Base-by-base conservation (phyloP, 2,888 invertebrate genomes). In the Linyphia triangularis region DNA sequence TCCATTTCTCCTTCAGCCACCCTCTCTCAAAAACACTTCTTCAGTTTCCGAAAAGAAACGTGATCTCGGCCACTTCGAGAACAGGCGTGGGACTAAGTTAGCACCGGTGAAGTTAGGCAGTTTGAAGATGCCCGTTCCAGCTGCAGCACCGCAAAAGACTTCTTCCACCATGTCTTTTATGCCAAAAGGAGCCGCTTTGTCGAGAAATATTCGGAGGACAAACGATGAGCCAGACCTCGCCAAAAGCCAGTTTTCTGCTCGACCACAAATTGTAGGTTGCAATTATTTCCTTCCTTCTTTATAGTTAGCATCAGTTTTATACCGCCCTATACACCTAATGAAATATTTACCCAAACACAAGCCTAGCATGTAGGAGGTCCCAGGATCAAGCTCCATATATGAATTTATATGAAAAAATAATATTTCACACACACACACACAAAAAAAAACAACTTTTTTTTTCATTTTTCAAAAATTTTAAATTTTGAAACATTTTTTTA, bases 171-270 rank as follows among this genome's bases (percentile, higher is more conserved):
- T 81, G 86, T 88, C 86, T 59, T 88, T 88, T 26, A 88, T 88
- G 86, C 86, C 86, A 10, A 88, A 88, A 69, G 86, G 86, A 40
- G 24, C 81, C 6, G 33, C 86, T 43, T 30, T 88, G n/a, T 67
- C 81, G 9, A 88, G 30, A 59, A 88, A 88, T 69, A 73, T 88
- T 24, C 33, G 81, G 24, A 57, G 81, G 28, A 59, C 26, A 1
- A 75, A 59, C 40, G 81, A 88, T 6, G 72, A 72, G 4, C 30
- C 19, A 4, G 22, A 70, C 1, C 26, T 61, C 22, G 22, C 22
- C n/a, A 67, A 24, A 9, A 33, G 28, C 59, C 57, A 59, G 24
- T n/a, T 59, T 24, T 9, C 22, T n/a, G 86, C 43, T 33, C 72
- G 59, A 59, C 72, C 26, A 40, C 26, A 26, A 6, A 65, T 61